Evolutionary conservation across 2,113 vertebrate species (phyloP).

Genomic region (Varanus salvator): DNA sequence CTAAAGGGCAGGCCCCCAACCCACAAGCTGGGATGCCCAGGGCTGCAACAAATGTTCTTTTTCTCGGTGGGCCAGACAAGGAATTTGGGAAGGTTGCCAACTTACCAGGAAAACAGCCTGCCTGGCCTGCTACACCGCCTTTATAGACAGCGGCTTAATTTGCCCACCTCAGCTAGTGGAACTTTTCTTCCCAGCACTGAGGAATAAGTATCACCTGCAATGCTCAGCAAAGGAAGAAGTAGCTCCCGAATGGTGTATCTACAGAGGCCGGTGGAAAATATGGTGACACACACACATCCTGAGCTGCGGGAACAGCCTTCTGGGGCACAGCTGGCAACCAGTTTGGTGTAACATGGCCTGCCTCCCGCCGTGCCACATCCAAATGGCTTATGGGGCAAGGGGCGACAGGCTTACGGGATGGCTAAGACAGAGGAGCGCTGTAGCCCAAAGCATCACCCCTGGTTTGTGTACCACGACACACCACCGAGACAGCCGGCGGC

Average conservation of each 20-base stretch:
- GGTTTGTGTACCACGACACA: no score
- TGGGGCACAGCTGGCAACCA: neutral
- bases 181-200: neutral
- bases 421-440: no score
- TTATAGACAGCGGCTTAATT: no score
- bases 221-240: neutral
- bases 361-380: neutral
- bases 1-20: neutral
- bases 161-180: neutral
- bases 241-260: neutral
- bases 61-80: neutral
- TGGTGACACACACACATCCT: neutral
- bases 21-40: no score
- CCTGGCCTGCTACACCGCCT: neutral
- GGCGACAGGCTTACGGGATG: no score
- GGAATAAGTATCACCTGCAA: no score
- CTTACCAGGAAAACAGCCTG: neutral
- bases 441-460: no score
- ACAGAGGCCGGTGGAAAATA: neutral
- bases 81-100: no score
- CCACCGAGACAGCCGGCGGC: no score
- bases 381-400: neutral
- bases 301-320: accelerated
- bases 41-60: neutral
- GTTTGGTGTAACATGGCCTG: no score